phyloP scores from a whole-genome alignment of 1,140 invertebrate genomes.

The Myzus persicae region DNA sequence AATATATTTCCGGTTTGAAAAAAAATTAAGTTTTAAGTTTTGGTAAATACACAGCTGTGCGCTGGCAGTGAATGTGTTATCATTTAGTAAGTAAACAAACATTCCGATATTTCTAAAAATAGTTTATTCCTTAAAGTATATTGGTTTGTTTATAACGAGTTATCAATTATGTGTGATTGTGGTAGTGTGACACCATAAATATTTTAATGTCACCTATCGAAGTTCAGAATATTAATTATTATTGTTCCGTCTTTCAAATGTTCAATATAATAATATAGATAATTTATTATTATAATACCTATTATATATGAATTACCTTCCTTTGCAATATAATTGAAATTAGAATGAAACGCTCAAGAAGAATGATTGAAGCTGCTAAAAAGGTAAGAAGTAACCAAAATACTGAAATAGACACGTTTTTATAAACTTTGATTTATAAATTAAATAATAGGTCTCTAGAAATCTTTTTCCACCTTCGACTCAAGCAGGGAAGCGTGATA shows the following conservation, averaged over 20 bases:
- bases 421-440: neutral
- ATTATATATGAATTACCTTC: too few species aligned
- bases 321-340: too few species aligned
- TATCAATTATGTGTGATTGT: neutral
- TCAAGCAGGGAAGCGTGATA: neutral
- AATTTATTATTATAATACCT: too few species aligned
- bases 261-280: too few species aligned
- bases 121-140: neutral
- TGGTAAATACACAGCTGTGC: neutral
- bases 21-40: neutral
- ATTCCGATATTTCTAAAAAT: conserved; percentile 7
- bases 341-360: neutral
- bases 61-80: neutral
- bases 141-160: neutral
- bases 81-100: neutral
- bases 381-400: neutral
- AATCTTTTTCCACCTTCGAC: neutral
- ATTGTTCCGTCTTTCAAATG: too few species aligned
- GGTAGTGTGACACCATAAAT: too few species aligned
- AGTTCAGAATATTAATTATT: too few species aligned
- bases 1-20: neutral
- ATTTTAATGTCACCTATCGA: too few species aligned
- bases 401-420: neutral
- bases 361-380: neutral
- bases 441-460: neutral